A percentile compares a stretch with the other conserved stretches of the same genome.
Conservation (phyloP, 2,113 vertebrate genomes). For the Aramus guarauna region DNA sequence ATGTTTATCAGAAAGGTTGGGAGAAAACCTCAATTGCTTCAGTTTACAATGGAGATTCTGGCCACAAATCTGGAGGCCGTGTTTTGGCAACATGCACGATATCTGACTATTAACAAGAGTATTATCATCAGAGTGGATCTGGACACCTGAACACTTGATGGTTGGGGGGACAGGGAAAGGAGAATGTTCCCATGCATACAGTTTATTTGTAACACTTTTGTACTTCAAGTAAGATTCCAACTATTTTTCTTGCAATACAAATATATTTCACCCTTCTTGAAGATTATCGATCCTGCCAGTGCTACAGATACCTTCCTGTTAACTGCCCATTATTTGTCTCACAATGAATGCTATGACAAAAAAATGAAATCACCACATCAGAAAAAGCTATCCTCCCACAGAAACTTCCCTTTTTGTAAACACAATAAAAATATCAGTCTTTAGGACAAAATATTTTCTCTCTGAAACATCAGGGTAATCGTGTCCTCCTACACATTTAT, state of each 20-base stretch:
- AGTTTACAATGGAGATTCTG: neutral
- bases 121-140: neutral
- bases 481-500: neutral
- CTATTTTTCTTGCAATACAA: neutral
- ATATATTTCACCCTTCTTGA: neutral
- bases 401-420: neutral
- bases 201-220: neutral
- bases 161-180: neutral
- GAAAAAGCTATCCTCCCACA: neutral
- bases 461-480: neutral
- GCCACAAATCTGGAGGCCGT: neutral
- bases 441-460: neutral
- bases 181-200: neutral
- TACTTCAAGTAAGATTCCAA: neutral
- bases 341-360: neutral
- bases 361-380: neutral
- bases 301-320: neutral
- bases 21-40: neutral
- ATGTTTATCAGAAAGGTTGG: neutral
- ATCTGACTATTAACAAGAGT: no score
- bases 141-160: neutral
- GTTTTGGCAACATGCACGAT: neutral
- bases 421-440: neutral
- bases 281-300: neutral
- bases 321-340: neutral